Conservation (phyloP, 2,797 vertebrate species). For the Phataginus tricuspis region DNA sequence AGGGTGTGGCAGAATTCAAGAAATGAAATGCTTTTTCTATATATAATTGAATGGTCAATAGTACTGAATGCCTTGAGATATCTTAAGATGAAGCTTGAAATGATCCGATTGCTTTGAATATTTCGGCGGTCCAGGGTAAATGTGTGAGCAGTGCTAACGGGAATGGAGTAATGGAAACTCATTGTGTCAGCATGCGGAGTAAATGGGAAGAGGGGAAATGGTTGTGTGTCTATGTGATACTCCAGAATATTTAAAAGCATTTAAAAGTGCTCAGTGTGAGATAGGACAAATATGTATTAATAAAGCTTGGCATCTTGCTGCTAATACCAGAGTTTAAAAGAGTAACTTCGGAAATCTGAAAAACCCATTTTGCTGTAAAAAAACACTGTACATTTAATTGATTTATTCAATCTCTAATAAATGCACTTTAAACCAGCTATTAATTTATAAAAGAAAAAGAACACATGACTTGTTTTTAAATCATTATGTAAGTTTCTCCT, state of each 20-base stretch:
- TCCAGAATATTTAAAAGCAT: not conserved
- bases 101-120: not conserved
- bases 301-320: not conserved
- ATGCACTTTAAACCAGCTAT: not conserved
- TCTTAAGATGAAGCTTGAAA: not conserved
- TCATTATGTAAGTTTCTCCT: not conserved
- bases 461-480: not conserved
- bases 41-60: not conserved
- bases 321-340: not conserved
- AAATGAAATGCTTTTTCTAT: not conserved
- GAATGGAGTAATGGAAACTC: not conserved
- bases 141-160: not conserved
- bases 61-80: not conserved
- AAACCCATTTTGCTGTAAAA: not conserved
- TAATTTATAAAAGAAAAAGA: not conserved
- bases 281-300: not conserved
- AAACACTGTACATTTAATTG: not conserved
- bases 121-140: not conserved
- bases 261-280: not conserved
- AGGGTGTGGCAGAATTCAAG: not conserved
- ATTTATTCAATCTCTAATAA: not conserved
- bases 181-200: not conserved
- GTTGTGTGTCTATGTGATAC: not conserved
- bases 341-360: not conserved
- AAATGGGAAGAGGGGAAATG: not conserved